Evolutionary conservation across 2,113 vertebrate genomes (phyloP), one percentile per base, ranked within the genome.

Genomic region (Anarrhichthys ocellatus): DNA sequence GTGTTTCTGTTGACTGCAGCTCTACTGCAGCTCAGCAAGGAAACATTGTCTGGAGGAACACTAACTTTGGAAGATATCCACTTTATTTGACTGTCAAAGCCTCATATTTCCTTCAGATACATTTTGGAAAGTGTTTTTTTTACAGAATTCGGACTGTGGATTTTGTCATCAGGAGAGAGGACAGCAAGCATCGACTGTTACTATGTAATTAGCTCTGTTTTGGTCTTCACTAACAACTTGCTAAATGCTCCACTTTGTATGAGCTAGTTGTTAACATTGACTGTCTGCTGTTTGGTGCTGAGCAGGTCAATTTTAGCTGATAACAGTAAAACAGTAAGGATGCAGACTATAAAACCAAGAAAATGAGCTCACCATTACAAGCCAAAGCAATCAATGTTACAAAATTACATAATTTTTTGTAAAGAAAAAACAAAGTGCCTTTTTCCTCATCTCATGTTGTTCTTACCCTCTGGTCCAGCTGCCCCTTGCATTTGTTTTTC

Each of bases 401-500:
- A 38, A 18, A 20, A 64, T 32, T 38, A 1, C 5, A 22, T 22
- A 5, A 0, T 8, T 14, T 14, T 52, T 20, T 34, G 2, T 69
- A n/a, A 24, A 44, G 32, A 27, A 17, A 15, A 15, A 44, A 9
- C 9, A n/a, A 20, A 6, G 0, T 34, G 13, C n/a, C 34, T 27
- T 65, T 38, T 7, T 4, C 9, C 67, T 36, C 10, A 24, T 36
- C 46, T 1, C 46, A n/a, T 11, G 9, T 40, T 32, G 15, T 62
- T 50, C n/a, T 20, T 34, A 1, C 14, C 8, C 27, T 36, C 9
- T 36, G 29, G 22, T 44, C 54, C 44, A 27, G 20, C 24, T 54
- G 4, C 11, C 8, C 2, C 6, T 76, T 36, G 18, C 48, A 64
- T 46, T 82, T 89, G 73, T 27, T 67, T 59, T 77, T 38, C 9